phyloP scores from a whole-genome alignment of 2,113 vertebrate genomes.

The Vulpes ferrilata region DNA sequence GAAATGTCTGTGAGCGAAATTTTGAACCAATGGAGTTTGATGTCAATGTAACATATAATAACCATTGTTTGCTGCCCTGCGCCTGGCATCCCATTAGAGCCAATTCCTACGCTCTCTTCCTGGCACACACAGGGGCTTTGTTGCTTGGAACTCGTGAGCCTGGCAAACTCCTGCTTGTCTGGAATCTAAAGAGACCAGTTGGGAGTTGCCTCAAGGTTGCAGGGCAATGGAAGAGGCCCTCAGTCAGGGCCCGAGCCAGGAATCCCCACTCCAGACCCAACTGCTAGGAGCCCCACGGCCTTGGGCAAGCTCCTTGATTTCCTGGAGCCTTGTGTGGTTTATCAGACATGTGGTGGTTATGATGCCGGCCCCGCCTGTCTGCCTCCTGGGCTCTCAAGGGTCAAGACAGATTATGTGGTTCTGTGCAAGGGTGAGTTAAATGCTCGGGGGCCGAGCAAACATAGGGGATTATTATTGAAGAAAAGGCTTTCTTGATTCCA shows the following conservation, averaged over 20 bases:
- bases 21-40: neutral
- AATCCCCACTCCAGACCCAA: neutral
- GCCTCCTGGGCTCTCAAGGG: neutral
- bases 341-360: neutral
- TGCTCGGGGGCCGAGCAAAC: neutral
- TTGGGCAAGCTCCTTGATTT: neutral
- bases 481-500: neutral
- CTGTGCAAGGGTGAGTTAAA: fast-evolving
- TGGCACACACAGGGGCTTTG: neutral
- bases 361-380: neutral
- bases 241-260: neutral
- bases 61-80: neutral
- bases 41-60: no score
- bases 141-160: neutral
- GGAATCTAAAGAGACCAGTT: neutral
- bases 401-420: neutral
- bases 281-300: neutral
- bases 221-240: neutral
- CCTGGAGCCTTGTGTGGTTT: neutral
- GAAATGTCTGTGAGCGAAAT: neutral
- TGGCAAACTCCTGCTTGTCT: neutral
- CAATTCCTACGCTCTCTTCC: neutral
- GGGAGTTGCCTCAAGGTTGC: neutral
- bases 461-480: fast-evolving
- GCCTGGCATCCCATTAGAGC: neutral